A percentile compares a stretch with the other conserved stretches of the same genome.
Evolutionary conservation across 2,888 invertebrate species (phyloP).

Genomic region (Drymonia ruficornis): DNA sequence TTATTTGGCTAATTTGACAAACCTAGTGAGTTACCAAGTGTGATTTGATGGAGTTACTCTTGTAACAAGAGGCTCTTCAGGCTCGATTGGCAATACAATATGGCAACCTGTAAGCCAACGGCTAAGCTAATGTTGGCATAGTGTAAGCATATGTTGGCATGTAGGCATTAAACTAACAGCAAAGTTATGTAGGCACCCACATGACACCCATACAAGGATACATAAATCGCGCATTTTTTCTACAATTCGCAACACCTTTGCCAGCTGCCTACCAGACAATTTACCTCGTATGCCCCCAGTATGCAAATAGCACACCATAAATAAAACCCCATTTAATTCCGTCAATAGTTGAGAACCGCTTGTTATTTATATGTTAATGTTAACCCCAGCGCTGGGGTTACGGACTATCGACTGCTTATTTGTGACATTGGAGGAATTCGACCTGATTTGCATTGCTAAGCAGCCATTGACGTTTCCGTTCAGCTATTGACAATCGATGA

Average conservation of each 20-base stretch:
- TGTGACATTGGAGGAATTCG: slow-evolving; percentile 73
- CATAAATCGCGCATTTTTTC: slow-evolving; percentile 12
- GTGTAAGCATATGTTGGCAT: too few species aligned
- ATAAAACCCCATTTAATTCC: slow-evolving; percentile 57
- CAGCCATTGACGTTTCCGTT: slow-evolving; percentile 54
- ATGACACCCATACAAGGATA: slow-evolving; percentile 1
- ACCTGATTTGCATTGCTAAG: slow-evolving; percentile 76
- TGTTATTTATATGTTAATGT: slow-evolving; percentile 80
- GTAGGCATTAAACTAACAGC: neutral
- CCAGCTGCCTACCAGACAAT: slow-evolving; percentile 45
- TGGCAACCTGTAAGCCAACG: too few species aligned
- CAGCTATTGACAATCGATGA: slow-evolving; percentile 70
- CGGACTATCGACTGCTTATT: slow-evolving; percentile 46
- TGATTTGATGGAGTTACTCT: too few species aligned
- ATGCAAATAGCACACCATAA: slow-evolving; percentile 51
- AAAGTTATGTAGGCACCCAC: neutral
- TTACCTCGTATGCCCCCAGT: slow-evolving; percentile 35
- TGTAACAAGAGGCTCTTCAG: too few species aligned
- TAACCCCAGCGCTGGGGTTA: slow-evolving; percentile 59
- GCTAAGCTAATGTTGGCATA: too few species aligned
- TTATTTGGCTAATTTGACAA: too few species aligned
- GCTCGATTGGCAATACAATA: too few species aligned
- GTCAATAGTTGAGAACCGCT: slow-evolving; percentile 77
- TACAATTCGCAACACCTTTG: slow-evolving; percentile 25
- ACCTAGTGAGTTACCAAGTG: too few species aligned